Conservation (phyloP, 2,113 vertebrate genomes). For the Haplochromis burtoni region DNA sequence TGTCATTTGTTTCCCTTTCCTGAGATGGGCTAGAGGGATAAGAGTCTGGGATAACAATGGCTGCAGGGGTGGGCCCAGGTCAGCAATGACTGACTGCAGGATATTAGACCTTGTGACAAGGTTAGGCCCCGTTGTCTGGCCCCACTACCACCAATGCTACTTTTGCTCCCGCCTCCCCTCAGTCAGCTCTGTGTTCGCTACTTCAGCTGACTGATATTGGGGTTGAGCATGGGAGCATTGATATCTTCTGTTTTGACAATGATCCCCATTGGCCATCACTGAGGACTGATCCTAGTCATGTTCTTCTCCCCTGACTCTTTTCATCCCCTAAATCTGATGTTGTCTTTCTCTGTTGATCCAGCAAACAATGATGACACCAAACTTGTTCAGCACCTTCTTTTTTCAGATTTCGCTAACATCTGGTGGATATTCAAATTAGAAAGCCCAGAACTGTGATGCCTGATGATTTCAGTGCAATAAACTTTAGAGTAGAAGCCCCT, state of each 20-base stretch:
- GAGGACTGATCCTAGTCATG: constrained; percentile 14
- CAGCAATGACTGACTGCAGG: constrained; percentile 49
- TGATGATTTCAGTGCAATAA: neutral
- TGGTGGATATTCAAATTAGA: neutral
- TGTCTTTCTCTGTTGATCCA: neutral
- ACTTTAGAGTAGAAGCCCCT: neutral
- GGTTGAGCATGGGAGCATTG: neutral
- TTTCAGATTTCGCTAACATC: neutral
- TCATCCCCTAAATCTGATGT: constrained; percentile 17
- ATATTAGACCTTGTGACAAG: constrained; percentile 42
- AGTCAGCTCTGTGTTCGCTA: neutral
- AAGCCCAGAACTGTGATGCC: neutral
- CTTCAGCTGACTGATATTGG: constrained; percentile 22
- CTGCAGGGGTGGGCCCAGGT: constrained; percentile 18
- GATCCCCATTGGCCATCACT: constrained; percentile 37
- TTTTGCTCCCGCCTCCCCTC: neutral
- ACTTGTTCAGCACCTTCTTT: neutral
- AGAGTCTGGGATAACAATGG: constrained; percentile 38
- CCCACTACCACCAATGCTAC: neutral
- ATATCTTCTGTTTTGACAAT: constrained; percentile 38
- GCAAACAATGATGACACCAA: neutral
- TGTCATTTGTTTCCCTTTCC: constrained; percentile 10
- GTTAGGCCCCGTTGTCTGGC: constrained; percentile 3
- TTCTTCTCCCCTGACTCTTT: neutral
- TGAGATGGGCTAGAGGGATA: constrained; percentile 9